Conservation (phyloP, 2,797 vertebrate genomes). For the Heteromormyrus szaboi region DNA sequence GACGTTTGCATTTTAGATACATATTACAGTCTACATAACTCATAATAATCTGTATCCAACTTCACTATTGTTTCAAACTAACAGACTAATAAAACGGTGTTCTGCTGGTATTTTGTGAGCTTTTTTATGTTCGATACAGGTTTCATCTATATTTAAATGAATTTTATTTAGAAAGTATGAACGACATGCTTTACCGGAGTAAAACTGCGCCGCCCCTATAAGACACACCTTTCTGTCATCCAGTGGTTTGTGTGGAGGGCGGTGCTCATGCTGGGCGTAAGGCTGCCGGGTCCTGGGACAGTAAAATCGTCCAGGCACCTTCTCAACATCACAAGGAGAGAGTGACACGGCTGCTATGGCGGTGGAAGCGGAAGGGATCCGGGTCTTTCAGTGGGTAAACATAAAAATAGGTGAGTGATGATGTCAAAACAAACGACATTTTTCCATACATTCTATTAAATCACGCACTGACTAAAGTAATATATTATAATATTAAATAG, state of each 20-base stretch:
- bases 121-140: not conserved
- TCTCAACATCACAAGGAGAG: not conserved
- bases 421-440: not conserved
- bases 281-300: not conserved
- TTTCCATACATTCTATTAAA: not conserved
- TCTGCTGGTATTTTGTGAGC: not conserved
- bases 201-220: not conserved
- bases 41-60: not conserved
- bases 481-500: not conserved
- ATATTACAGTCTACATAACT: not conserved
- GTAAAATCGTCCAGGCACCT: not conserved
- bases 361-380: not conserved
- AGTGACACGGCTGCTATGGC: not conserved
- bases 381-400: not conserved
- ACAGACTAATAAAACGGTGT: not conserved
- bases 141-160: not conserved
- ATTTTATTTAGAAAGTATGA: not conserved
- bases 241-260: not conserved
- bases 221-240: not conserved
- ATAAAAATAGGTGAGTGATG: not conserved
- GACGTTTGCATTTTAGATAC: not conserved
- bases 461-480: not conserved
- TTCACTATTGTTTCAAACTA: not conserved
- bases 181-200: not conserved
- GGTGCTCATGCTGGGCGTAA: not conserved